These are phyloP conservation scores for Zonotrichia leucophrys DNA, from an alignment of 2,113 vertebrate genomes.

Conservation along the genomic window DNA sequence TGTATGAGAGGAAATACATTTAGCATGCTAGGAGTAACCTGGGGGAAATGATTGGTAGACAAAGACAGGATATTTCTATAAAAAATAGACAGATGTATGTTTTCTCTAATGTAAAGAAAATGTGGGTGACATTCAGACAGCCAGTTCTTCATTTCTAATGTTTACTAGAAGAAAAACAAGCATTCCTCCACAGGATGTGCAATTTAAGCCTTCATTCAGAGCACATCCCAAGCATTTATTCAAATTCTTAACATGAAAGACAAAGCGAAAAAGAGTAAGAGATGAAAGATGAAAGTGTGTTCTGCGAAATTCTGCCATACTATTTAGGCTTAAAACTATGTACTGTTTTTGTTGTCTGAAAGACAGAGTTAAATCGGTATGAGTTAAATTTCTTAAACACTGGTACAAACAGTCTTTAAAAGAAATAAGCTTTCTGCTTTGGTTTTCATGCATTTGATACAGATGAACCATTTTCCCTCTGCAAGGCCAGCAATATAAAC, in stretches of 20 bases:
- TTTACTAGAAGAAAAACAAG: neutral
- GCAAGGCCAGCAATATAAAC: neutral
- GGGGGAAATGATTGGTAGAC: neutral
- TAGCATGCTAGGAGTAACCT: neutral
- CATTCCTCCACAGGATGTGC: neutral
- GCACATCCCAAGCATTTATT: neutral
- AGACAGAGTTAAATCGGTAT: neutral
- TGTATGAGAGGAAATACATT: neutral
- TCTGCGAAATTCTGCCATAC: neutral
- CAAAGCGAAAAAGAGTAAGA: neutral
- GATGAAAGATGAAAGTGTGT: neutral
- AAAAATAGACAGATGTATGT: neutral
- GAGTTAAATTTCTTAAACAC: neutral
- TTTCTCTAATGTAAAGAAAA: neutral
- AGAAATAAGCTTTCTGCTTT: neutral
- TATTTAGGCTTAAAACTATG: neutral
- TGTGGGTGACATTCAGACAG: neutral
- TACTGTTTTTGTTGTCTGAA: neutral
- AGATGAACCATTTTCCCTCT: neutral
- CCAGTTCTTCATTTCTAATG: neutral
- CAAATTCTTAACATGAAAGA: neutral
- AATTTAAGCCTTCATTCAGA: neutral
- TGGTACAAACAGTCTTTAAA: neutral
- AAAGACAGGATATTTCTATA: neutral
- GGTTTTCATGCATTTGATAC: neutral